phyloP scores from a whole-genome alignment of 2,888 invertebrate species.

The Blastobasis lacticolella region DNA sequence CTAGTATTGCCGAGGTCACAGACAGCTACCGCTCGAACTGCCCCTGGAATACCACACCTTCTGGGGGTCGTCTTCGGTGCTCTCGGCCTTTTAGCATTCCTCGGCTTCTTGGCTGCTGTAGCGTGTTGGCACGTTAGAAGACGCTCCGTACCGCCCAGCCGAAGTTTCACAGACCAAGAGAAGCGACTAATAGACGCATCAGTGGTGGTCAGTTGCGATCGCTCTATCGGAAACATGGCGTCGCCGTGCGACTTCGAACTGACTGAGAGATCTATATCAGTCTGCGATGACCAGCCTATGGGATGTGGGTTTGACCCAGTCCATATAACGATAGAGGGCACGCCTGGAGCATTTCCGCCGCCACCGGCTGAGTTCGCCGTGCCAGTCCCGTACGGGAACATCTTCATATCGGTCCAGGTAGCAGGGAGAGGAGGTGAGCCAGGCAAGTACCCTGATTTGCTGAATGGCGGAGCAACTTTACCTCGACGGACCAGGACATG shows the following conservation, averaged over 20 bases:
- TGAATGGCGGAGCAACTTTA: slow-evolving; percentile 66
- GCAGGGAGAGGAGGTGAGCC: slow-evolving; percentile 56
- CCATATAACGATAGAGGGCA: slow-evolving; percentile 76
- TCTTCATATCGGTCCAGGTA: slow-evolving; percentile 91
- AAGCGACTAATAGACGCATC: slow-evolving; percentile 89
- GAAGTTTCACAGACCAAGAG: slow-evolving; percentile 90
- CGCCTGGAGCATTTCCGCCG: slow-evolving; percentile 63
- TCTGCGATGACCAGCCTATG: slow-evolving; percentile 57
- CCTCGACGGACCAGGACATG: slow-evolving; percentile 66
- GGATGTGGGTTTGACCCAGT: slow-evolving; percentile 74
- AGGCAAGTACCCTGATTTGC: slow-evolving; percentile 82
- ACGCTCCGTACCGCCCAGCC: slow-evolving; percentile 77
- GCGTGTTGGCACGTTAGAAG: slow-evolving; percentile 79
- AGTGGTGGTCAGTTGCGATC: slow-evolving; percentile 76
- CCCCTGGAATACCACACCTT: slow-evolving; percentile 82
- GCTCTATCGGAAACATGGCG: slow-evolving; percentile 78
- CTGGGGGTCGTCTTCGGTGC: slow-evolving; percentile 83
- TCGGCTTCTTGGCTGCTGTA: slow-evolving; percentile 73
- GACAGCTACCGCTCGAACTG: slow-evolving; percentile 85
- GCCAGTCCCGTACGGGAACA: slow-evolving; percentile 78
- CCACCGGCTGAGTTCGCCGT: slow-evolving; percentile 74
- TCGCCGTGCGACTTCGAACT: slow-evolving; percentile 70
- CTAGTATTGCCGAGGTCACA: slow-evolving; percentile 71
- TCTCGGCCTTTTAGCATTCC: slow-evolving; percentile 79
- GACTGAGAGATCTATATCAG: slow-evolving; percentile 52